These are phyloP conservation scores for Falco biarmicus DNA, from an alignment of 2,797 vertebrate genomes.

Conservation along the genomic window DNA sequence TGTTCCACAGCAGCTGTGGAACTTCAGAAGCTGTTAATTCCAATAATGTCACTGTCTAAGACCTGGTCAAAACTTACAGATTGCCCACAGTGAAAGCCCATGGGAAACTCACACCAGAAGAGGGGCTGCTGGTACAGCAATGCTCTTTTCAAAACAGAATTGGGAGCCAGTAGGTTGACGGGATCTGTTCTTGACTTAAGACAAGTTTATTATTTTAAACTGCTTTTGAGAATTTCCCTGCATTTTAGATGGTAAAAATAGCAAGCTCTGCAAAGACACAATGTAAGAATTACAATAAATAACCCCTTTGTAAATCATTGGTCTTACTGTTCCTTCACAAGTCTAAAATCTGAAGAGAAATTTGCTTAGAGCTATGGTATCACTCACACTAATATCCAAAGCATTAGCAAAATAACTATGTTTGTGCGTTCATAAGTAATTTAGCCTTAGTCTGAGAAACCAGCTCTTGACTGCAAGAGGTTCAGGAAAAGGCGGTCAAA, in stretches of 20 bases:
- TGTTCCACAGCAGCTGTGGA: neutral
- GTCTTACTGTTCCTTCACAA: conserved; percentile 20
- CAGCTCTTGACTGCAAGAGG: neutral
- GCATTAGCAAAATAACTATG: conserved; percentile 26
- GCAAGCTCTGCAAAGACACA: conserved; percentile 32
- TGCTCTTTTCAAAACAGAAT: conserved; percentile 46
- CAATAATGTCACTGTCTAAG: neutral
- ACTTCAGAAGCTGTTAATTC: conserved; percentile 20
- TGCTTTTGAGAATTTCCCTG: conserved; percentile 36
- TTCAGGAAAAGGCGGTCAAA: conserved; percentile 44
- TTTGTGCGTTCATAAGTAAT: conserved; percentile 35
- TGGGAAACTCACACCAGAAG: conserved; percentile 34
- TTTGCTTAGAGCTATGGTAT: conserved; percentile 33
- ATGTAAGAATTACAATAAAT: conserved; percentile 44
- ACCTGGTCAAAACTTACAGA: neutral
- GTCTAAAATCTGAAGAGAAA: neutral
- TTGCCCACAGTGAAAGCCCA: neutral
- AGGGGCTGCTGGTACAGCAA: neutral
- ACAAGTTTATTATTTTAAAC: conserved; percentile 64
- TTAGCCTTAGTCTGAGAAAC: conserved; percentile 19
- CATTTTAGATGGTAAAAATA: conserved; percentile 47
- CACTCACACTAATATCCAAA: conserved; percentile 31
- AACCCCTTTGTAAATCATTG: neutral
- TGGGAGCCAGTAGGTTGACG: conserved; percentile 32
- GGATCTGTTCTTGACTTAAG: conserved; percentile 34